Evolutionary conservation across 2,113 vertebrate genomes (phyloP).

Genomic region (Prochilodus magdalenae): DNA sequence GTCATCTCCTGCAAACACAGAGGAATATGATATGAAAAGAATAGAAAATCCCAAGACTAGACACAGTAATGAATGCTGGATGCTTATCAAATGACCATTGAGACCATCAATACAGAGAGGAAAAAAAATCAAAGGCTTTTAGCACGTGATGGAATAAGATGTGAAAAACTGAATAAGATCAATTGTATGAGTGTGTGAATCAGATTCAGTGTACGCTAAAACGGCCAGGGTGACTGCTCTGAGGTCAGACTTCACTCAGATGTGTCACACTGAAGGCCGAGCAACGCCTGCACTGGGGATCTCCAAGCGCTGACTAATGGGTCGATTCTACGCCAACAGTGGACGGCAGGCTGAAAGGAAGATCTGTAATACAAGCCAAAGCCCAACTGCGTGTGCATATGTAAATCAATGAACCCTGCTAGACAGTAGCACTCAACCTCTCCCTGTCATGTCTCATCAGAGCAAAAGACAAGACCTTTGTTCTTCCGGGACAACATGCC

Average conservation of each 20-base stretch:
- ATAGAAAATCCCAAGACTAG: neutral
- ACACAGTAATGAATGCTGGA: slow-evolving; percentile 7
- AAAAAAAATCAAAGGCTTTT: slow-evolving; percentile 18
- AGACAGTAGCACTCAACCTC: neutral
- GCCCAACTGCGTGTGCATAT: neutral
- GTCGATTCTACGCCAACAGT: neutral
- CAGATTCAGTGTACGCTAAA: slow-evolving; percentile 17
- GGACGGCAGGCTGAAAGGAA: slow-evolving; percentile 17
- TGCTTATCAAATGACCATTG: slow-evolving; percentile 14
- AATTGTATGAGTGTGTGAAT: slow-evolving; percentile 35
- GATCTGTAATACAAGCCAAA: slow-evolving; percentile 25
- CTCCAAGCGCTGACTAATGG: slow-evolving; percentile 40
- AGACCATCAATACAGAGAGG: neutral
- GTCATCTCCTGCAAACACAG: slow-evolving; percentile 85
- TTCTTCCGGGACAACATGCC: slow-evolving; percentile 28
- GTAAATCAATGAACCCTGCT: slow-evolving; percentile 5
- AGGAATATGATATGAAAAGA: neutral
- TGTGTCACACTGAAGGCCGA: slow-evolving; percentile 17
- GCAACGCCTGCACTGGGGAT: slow-evolving; percentile 25
- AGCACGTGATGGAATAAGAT: neutral
- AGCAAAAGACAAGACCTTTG: slow-evolving; percentile 23
- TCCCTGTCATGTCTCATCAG: slow-evolving; percentile 25
- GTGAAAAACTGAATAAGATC: slow-evolving; percentile 20
- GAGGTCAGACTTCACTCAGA: slow-evolving; percentile 29
- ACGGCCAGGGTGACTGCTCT: neutral